Percentiles rank a stretch among this genome's conserved stretches.
Evolutionary conservation across 2,797 vertebrate genomes (phyloP).

Genomic region (Danio albolineatus): DNA sequence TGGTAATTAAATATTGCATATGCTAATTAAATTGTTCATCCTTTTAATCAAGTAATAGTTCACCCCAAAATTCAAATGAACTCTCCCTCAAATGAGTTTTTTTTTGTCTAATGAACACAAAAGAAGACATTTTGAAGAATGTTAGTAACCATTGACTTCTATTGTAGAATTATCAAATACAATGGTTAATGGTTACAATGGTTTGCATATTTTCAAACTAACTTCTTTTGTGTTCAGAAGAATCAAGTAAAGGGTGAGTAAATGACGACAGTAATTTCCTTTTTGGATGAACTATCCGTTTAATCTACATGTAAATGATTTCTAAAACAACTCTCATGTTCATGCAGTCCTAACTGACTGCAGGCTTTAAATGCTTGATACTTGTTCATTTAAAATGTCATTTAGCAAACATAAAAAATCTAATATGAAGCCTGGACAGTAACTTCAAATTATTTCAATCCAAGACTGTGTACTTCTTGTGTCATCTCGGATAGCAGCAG

Average conservation of each 20-base stretch:
- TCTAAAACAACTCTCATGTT: background rate
- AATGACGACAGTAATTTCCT: no score
- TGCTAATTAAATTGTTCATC: background rate
- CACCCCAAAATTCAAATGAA: no score
- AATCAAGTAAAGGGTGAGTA: no score
- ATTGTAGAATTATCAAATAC: no score
- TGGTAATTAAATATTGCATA: background rate
- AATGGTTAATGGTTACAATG: no score
- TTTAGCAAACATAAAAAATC: background rate
- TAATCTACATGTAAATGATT: background rate
- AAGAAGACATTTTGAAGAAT: no score
- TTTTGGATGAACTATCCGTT: no score
- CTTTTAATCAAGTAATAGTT: background rate
- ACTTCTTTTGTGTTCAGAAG: no score
- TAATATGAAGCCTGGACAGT: background rate
- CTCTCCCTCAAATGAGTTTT: no score
- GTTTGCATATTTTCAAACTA: no score
- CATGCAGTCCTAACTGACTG: constrained; percentile 25
- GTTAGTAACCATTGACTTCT: no score
- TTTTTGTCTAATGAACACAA: no score
- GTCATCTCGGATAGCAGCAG: constrained; percentile 3
- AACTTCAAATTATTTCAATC: background rate
- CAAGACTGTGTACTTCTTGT: constrained; percentile 19
- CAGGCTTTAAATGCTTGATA: constrained; percentile 15
- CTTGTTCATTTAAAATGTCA: background rate